Conservation (phyloP, 2,113 vertebrate species). For the Verasper variegatus region DNA sequence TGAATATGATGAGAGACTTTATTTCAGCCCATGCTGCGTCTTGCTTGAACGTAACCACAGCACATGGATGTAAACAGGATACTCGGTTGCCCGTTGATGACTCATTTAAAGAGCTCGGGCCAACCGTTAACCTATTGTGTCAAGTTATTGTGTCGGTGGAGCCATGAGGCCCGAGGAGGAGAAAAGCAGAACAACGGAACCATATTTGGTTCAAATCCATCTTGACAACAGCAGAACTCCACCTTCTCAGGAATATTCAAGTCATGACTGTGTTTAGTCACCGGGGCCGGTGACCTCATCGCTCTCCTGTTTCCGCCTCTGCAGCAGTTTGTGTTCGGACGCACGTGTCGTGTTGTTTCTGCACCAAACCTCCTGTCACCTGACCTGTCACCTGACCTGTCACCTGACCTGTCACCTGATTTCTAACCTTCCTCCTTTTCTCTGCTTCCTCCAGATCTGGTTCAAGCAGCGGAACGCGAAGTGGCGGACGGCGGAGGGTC, state of each 20-base stretch:
- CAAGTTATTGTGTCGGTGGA: not conserved
- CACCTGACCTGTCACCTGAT: not conserved
- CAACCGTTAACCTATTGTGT: not conserved
- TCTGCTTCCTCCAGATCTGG: slow-evolving; percentile 86
- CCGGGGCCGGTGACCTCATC: slow-evolving; percentile 23
- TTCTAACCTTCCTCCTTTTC: not conserved
- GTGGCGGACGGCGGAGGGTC: slow-evolving; percentile 92
- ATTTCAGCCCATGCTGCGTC: not conserved
- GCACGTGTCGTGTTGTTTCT: not conserved
- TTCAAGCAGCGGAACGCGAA: slow-evolving; percentile 89
- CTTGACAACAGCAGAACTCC: slow-evolving; percentile 18
- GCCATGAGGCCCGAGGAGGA: slow-evolving; percentile 18
- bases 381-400: too few species aligned
- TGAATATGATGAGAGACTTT: not conserved
- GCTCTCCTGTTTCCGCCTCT: slow-evolving; percentile 42
- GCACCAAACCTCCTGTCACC: not conserved
- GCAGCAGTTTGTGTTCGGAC: slow-evolving; percentile 5
- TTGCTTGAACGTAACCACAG: not conserved
- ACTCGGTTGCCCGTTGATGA: slow-evolving; percentile 12
- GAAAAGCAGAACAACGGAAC: not conserved
- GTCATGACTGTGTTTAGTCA: slow-evolving; percentile 12
- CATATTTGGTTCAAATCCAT: slow-evolving; percentile 15
- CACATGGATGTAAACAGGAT: not conserved
- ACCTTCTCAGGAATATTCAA: slow-evolving; percentile 57
- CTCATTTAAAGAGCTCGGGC: not conserved